These are phyloP conservation scores for Hydrophis major DNA, from an alignment of 2,797 vertebrate species.

Conservation along the genomic window DNA sequence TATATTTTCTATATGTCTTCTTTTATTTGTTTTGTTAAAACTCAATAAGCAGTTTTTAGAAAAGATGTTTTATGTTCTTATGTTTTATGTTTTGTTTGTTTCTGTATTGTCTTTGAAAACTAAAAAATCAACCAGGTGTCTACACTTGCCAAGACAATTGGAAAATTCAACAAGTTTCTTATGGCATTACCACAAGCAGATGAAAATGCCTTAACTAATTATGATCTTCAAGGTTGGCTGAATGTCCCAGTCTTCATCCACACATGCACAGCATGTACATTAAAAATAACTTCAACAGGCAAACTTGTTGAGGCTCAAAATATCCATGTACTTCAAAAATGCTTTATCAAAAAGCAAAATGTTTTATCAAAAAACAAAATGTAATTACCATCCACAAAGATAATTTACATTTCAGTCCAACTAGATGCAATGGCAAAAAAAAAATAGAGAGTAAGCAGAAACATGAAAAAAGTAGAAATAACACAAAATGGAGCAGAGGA, in stretches of 20 bases:
- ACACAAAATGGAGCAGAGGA: not conserved
- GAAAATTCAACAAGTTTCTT: not conserved
- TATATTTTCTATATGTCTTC: too few relatives aligned
- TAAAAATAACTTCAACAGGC: not conserved
- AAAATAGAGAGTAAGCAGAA: not conserved
- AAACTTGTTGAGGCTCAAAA: not conserved
- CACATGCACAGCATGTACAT: not conserved
- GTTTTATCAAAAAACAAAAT: constrained; percentile 1
- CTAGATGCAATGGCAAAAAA: not conserved
- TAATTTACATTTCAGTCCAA: not conserved
- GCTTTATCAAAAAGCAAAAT: constrained; percentile 3
- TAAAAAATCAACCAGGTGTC: not conserved
- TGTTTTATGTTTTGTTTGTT: too few relatives aligned
- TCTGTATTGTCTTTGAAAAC: too few relatives aligned
- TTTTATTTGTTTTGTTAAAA: too few relatives aligned
- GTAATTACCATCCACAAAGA: not conserved
- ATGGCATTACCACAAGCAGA: constrained; percentile 17
- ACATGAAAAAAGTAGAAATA: not conserved
- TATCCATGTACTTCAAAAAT: not conserved
- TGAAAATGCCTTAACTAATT: constrained; percentile 1
- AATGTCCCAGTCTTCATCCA: not conserved
- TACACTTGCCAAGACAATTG: not conserved
- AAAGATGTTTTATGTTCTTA: too few relatives aligned
- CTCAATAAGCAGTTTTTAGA: too few relatives aligned
- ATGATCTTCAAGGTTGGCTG: not conserved